phyloP scores from a whole-genome alignment of 2,888 invertebrate species.

The Pseudoips prasinana region DNA sequence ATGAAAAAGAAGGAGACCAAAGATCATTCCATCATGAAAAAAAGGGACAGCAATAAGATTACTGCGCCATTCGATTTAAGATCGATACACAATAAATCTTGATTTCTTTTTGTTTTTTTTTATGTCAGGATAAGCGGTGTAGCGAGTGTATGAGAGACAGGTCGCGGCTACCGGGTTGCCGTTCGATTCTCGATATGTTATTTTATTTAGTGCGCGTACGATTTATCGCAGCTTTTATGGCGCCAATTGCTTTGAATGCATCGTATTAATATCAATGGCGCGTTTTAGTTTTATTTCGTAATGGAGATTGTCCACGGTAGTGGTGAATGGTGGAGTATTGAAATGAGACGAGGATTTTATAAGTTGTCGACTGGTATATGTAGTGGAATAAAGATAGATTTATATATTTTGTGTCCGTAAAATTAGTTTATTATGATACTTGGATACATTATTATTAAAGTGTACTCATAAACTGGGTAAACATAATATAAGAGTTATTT shows the following conservation, averaged over 20 bases:
- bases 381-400: no score
- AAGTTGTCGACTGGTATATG: no score
- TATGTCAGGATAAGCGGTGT: slow-evolving; percentile 47
- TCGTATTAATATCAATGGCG: slow-evolving; percentile 46
- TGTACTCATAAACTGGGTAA: no score
- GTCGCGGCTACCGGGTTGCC: slow-evolving; percentile 57
- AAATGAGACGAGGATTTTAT: no score
- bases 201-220: slow-evolving; percentile 36
- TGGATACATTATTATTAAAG: no score
- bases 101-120: slow-evolving; percentile 44
- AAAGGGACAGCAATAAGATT: slow-evolving; percentile 34
- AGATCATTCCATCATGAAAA: slow-evolving; percentile 11
- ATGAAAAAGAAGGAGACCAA: slow-evolving; percentile 40
- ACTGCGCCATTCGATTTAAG: slow-evolving; percentile 53
- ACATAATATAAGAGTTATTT: no score
- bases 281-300: slow-evolving; percentile 30
- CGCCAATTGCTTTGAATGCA: slow-evolving; percentile 46
- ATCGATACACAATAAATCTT: slow-evolving; percentile 67
- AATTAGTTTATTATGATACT: no score
- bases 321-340: background rate
- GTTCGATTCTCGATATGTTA: slow-evolving; percentile 46
- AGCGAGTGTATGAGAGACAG: slow-evolving; percentile 51
- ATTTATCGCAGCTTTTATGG: slow-evolving; percentile 56
- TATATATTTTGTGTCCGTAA: no score
- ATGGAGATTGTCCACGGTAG: slow-evolving; percentile 20